phyloP scores from a whole-genome alignment of 1,140 invertebrate species.

The Anastrepha ludens region DNA sequence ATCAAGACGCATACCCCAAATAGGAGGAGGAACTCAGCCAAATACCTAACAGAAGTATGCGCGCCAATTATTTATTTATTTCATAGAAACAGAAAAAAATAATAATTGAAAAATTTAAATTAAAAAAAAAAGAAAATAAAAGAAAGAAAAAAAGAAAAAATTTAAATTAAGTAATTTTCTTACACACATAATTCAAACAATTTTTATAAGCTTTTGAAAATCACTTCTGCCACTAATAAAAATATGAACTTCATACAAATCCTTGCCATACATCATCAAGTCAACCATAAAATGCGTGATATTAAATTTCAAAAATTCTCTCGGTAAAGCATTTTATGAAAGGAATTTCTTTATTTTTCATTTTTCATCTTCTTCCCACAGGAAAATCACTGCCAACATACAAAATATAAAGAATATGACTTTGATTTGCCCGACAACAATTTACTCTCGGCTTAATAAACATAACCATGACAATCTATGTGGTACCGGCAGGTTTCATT shows the following conservation, averaged over 20 bases:
- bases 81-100: no score
- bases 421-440: slow-evolving; percentile 30
- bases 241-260: not conserved
- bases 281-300: not conserved
- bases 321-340: not conserved
- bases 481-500: not conserved
- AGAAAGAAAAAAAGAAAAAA: no score
- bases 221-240: not conserved
- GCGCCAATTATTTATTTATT: no score
- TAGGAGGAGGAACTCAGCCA: no score
- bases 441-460: not conserved
- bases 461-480: slow-evolving; percentile 27
- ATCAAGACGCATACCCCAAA: no score
- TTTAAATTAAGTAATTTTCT: no score
- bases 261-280: not conserved
- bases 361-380: not conserved
- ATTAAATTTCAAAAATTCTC: slow-evolving; percentile 7
- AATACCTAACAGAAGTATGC: no score
- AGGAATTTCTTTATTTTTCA: not conserved
- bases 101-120: no score
- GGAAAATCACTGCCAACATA: not conserved
- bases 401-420: not conserved
- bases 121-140: no score
- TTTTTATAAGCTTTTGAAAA: not conserved
- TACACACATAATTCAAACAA: no score